Evolutionary conservation across 2,888 invertebrate species (phyloP).

Genomic region (Trichopoda pennipes): DNA sequence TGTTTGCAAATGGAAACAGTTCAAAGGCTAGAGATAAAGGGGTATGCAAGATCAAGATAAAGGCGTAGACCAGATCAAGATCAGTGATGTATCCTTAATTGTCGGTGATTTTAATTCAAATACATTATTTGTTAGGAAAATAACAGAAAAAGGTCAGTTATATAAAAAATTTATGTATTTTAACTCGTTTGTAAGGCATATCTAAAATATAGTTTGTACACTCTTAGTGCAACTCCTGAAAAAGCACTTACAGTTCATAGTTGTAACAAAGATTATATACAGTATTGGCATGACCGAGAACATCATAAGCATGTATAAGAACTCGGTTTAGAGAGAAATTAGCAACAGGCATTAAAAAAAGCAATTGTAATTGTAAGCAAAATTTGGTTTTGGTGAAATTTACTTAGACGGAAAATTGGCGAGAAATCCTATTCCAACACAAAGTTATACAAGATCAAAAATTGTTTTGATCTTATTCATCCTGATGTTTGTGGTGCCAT

Average conservation of each 20-base stretch:
- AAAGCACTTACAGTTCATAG: neutral
- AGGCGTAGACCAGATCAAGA: neutral
- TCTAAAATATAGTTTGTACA: conserved; percentile 17
- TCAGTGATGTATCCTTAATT: neutral
- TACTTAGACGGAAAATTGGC: neutral
- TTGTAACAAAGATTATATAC: conserved; percentile 9
- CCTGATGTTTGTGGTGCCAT: neutral
- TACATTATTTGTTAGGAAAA: neutral
- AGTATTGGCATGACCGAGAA: neutral
- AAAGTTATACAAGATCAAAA: conserved; percentile 1
- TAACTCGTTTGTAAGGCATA: conserved; percentile 2
- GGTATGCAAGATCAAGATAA: conserved; percentile 18
- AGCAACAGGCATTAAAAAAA: neutral
- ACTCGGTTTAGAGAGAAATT: neutral
- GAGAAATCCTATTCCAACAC: conserved; percentile 12
- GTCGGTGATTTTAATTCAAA: conserved; percentile 7
- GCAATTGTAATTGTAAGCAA: neutral
- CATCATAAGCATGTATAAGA: conserved; percentile 3
- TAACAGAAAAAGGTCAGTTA: neutral
- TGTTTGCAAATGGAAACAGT: conserved; percentile 17
- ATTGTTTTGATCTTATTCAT: conserved; percentile 16
- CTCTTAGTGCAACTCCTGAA: no score
- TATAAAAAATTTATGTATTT: neutral
- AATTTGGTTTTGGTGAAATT: neutral
- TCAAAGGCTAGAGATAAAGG: conserved; percentile 3